Conservation (phyloP, 1,140 invertebrate species). For the Ptiloglossa arizonensis region DNA sequence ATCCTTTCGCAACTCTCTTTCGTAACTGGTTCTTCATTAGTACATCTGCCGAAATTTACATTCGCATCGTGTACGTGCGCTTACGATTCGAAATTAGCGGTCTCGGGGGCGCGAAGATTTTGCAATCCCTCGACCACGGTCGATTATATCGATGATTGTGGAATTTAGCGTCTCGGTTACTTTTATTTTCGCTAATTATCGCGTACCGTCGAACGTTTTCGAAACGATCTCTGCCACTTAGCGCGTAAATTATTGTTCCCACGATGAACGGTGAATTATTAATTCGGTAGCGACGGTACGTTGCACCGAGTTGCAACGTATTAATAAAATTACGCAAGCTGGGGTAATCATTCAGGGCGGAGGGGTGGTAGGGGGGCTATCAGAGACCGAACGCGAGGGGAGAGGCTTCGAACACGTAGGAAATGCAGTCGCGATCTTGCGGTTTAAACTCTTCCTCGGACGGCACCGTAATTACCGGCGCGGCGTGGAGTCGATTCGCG, state of each 20-base stretch:
- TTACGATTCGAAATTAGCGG: not conserved
- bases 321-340: slow-evolving; percentile 34
- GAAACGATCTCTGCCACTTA: not conserved
- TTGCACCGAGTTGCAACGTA: not conserved
- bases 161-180: no score
- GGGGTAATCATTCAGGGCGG: not conserved
- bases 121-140: not conserved
- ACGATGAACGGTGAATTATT: not conserved
- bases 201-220: not conserved
- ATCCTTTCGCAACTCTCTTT: no score
- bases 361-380: no score
- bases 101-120: not conserved
- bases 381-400: not conserved
- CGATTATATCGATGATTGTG: no score
- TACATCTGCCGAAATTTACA: no score
- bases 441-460: slow-evolving; percentile 31
- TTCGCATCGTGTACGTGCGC: no score
- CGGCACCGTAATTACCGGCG: slow-evolving; percentile 24
- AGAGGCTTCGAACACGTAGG: slow-evolving; percentile 5
- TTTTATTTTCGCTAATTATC: not conserved
- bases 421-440: slow-evolving; percentile 29
- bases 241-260: not conserved
- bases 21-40: not conserved
- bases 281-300: slow-evolving; percentile 10
- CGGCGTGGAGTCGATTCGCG: slow-evolving; percentile 22